Evolutionary conservation across 2,113 vertebrate genomes (phyloP).

Genomic region (Pelecanoides urinatrix): DNA sequence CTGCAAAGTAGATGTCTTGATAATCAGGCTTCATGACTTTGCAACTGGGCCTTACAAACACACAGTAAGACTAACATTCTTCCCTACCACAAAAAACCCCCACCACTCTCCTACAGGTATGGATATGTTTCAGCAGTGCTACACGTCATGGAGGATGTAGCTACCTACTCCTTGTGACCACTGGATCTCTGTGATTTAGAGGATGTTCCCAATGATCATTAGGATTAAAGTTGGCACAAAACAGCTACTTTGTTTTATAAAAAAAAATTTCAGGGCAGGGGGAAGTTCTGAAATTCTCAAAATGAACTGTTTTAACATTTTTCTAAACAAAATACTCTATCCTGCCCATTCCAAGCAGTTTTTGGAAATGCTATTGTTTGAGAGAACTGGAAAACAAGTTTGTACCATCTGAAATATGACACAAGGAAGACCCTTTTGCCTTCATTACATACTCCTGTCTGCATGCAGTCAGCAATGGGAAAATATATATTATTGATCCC

Average conservation of each 20-base stretch:
- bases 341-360: not conserved
- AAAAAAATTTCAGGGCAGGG: not conserved
- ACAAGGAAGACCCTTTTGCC: not conserved
- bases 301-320: not conserved
- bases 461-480: accelerated
- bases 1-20: not conserved
- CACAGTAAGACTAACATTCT: not conserved
- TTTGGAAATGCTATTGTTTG: not conserved
- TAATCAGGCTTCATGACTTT: not conserved
- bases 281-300: not conserved
- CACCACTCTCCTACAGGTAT: not conserved
- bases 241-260: not conserved
- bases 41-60: not conserved
- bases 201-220: not conserved
- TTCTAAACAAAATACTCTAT: not conserved
- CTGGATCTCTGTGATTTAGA: not conserved
- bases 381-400: not conserved
- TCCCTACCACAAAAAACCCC: not conserved
- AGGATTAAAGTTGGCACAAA: not conserved
- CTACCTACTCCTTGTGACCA: not conserved
- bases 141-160: accelerated
- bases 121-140: not conserved
- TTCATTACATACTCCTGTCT: not conserved
- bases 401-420: not conserved
- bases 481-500: not conserved